Percentiles rank a stretch among this genome's conserved stretches.
Conservation (phyloP, 1,140 invertebrate genomes). For the Drosophila setifemur region DNA sequence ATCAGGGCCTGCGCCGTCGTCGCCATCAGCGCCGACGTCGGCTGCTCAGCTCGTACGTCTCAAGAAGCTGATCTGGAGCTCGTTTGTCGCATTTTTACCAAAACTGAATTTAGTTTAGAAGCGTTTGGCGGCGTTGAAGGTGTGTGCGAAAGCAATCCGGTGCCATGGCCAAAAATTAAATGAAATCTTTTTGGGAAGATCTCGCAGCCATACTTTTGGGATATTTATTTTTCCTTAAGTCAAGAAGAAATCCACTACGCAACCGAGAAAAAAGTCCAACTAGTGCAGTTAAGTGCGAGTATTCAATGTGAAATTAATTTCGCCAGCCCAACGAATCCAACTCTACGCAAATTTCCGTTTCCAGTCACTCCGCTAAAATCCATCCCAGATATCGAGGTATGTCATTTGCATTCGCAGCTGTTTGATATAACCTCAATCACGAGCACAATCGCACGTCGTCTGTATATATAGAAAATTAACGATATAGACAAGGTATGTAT, state of each 20-base stretch:
- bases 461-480: not conserved
- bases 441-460: slow-evolving; percentile 1
- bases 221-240: too few relatives aligned
- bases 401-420: slow-evolving; percentile 66
- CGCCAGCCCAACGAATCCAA: not conserved
- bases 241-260: not conserved
- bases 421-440: slow-evolving; percentile 49
- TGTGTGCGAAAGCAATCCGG: slow-evolving; percentile 74
- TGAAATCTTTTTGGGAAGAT: slow-evolving; percentile 11
- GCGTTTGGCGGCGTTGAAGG: slow-evolving; percentile 81
- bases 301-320: slow-evolving; percentile 20
- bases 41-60: slow-evolving; percentile 32
- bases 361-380: not conserved
- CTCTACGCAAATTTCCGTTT: not conserved
- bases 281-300: slow-evolving; percentile 33
- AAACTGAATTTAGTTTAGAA: slow-evolving; percentile 82
- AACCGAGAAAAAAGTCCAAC: not conserved
- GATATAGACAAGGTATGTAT: slow-evolving; percentile 26
- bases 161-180: slow-evolving; percentile 32
- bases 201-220: not conserved
- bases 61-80: slow-evolving; percentile 80
- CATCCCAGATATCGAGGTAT: slow-evolving; percentile 52
- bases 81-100: slow-evolving; percentile 80
- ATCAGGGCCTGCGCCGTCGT: slow-evolving; percentile 17
- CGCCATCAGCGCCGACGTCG: slow-evolving; percentile 24